Evolutionary conservation across 2,113 vertebrate genomes (phyloP).

Genomic region (human (Homo sapiens)): GRCh38 chr2:192580001-192580500

Average conservation of each 20-base stretch:
- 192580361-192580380: neutral
- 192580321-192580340: neutral
- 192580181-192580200: neutral
- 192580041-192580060: neutral
- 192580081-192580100: constrained; percentile 9
- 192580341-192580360: neutral
- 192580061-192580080: neutral
- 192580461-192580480: neutral
- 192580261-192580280: neutral
- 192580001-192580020: neutral
- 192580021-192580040: neutral
- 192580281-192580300: neutral
- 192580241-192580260: neutral
- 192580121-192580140: neutral
- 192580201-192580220: neutral
- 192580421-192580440: neutral
- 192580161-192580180: constrained; percentile 1
- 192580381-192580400: neutral
- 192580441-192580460: neutral
- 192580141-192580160: neutral
- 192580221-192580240: neutral
- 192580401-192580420: neutral
- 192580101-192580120: constrained; percentile 11
- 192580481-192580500: neutral
- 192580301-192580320: neutral